Conservation (phyloP, 2,113 vertebrate genomes). For the Paraplagusia blochii region DNA sequence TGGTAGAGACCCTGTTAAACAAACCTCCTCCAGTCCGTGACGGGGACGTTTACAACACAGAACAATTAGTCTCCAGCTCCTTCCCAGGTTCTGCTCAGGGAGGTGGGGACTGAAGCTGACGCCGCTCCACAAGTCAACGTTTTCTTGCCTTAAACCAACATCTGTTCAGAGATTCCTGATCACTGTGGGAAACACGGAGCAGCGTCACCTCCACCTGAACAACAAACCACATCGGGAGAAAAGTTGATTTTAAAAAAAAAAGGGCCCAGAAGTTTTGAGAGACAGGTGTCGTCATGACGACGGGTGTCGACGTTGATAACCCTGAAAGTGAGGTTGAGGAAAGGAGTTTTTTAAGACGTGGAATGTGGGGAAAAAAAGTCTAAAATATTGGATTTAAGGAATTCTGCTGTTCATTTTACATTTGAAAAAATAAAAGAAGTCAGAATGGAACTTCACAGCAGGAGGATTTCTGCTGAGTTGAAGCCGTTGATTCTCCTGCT, state of each 20-base stretch:
- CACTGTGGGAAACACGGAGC: conserved; percentile 21
- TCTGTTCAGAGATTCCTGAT: conserved; percentile 43
- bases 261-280: background rate
- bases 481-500: too few relatives aligned
- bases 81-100: conserved; percentile 42
- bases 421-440: too few relatives aligned
- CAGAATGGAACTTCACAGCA: too few relatives aligned
- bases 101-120: conserved; percentile 43
- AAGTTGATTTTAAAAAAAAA: background rate
- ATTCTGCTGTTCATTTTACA: too few relatives aligned
- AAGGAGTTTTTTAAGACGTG: too few relatives aligned
- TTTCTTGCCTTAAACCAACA: conserved; percentile 37
- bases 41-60: conserved; percentile 17
- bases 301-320: too few relatives aligned
- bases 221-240: background rate
- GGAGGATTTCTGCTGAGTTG: too few relatives aligned
- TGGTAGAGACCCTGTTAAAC: conserved; percentile 48
- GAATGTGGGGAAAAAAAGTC: too few relatives aligned
- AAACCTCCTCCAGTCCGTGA: conserved; percentile 36
- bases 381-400: too few relatives aligned
- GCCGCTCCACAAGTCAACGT: conserved; percentile 26
- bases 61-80: conserved; percentile 43
- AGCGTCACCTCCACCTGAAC: conserved; percentile 7
- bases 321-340: too few relatives aligned
- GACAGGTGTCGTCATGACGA: too few relatives aligned